These are phyloP conservation scores for Achlya flavicornis DNA, from an alignment of 2,888 invertebrate genomes.

Conservation along the genomic window DNA sequence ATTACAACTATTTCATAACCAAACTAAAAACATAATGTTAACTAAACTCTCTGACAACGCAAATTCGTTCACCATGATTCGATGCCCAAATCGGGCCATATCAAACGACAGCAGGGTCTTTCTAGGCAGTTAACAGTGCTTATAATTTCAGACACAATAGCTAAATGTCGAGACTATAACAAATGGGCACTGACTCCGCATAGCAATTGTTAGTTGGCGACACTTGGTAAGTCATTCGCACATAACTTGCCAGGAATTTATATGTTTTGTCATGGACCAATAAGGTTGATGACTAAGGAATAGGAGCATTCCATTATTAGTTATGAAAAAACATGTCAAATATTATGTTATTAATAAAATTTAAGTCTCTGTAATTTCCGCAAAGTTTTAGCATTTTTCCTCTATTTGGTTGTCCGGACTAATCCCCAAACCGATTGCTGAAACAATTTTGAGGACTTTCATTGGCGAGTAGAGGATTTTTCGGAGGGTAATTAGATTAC, in stretches of 20 bases:
- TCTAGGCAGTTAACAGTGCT: background rate
- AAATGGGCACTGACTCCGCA: background rate
- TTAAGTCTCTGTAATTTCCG: too few species aligned
- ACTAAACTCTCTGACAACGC: background rate
- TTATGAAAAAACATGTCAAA: too few species aligned
- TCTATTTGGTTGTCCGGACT: too few species aligned
- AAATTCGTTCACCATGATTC: background rate
- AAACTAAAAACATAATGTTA: background rate
- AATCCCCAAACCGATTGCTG: too few species aligned
- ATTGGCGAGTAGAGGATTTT: too few species aligned
- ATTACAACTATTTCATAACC: background rate
- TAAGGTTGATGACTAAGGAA: background rate
- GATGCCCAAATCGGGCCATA: background rate
- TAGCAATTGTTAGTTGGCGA: background rate
- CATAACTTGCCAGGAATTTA: background rate
- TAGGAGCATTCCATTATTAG: background rate
- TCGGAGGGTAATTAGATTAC: too few species aligned
- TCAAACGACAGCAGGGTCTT: background rate
- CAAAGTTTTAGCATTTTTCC: too few species aligned
- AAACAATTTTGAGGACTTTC: too few species aligned
- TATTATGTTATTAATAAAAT: too few species aligned
- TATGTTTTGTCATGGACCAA: background rate
- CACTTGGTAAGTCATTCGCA: background rate
- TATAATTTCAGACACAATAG: conserved; percentile 3
- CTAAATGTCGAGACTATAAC: background rate